Percentiles rank a stretch among this genome's conserved stretches.
Conservation (phyloP, 1,140 invertebrate species). For the Polypedilum vanderplanki region DNA sequence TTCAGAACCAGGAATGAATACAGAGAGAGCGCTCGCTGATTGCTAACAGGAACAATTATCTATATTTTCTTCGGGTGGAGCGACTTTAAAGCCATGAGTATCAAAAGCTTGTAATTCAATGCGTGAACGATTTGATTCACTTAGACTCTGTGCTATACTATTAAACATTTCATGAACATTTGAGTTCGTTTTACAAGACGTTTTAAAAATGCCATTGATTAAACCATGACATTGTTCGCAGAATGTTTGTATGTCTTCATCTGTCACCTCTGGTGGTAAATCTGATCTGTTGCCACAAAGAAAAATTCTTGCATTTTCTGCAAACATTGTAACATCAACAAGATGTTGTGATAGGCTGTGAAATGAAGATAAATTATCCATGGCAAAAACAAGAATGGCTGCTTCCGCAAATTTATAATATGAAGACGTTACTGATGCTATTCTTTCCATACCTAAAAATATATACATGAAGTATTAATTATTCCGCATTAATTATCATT, state of each 20-base stretch:
- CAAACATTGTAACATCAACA: slow-evolving; percentile 83
- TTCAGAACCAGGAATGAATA: neutral
- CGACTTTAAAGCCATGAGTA: slow-evolving; percentile 69
- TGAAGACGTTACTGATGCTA: slow-evolving; percentile 85
- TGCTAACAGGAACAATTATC: slow-evolving; percentile 34
- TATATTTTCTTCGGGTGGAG: slow-evolving; percentile 54
- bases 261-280: slow-evolving; percentile 65
- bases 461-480: neutral
- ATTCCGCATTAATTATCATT: neutral
- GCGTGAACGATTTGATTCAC: slow-evolving; percentile 69
- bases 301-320: slow-evolving; percentile 89
- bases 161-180: slow-evolving; percentile 86
- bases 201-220: slow-evolving; percentile 81
- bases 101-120: slow-evolving; percentile 73
- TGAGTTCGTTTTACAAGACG: slow-evolving; percentile 81
- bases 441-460: slow-evolving; percentile 73
- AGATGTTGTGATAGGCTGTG: slow-evolving; percentile 85
- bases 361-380: slow-evolving; percentile 86
- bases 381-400: slow-evolving; percentile 80
- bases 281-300: slow-evolving; percentile 86
- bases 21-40: slow-evolving; percentile 2
- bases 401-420: slow-evolving; percentile 93
- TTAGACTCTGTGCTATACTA: slow-evolving; percentile 73
- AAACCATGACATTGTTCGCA: slow-evolving; percentile 89
- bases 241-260: slow-evolving; percentile 84